Percentiles rank a stretch among this genome's conserved stretches.
These are phyloP conservation scores for Actias luna DNA, from an alignment of 2,888 invertebrate species.

Conservation along the genomic window DNA sequence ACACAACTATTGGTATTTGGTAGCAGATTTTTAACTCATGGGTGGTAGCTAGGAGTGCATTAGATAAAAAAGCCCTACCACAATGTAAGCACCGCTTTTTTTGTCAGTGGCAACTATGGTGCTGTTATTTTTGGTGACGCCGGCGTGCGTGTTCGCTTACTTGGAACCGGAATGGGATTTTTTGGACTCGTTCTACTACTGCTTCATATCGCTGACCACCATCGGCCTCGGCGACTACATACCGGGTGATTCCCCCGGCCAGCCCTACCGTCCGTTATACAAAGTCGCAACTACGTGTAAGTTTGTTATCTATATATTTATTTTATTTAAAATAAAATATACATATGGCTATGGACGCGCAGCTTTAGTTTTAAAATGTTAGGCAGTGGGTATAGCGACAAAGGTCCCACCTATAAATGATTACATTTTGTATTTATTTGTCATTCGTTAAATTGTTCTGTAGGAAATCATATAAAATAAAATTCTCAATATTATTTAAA, in stretches of 20 bases:
- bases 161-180: conserved; percentile 92
- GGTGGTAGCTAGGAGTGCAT: too few species aligned
- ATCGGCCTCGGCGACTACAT: conserved; percentile 95
- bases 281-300: conserved; percentile 91
- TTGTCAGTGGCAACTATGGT: conserved; percentile 76
- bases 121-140: conserved; percentile 86
- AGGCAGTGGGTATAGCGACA: too few species aligned
- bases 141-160: conserved; percentile 87
- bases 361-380: too few species aligned
- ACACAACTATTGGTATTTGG: too few species aligned
- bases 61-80: too few species aligned
- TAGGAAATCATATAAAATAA: too few species aligned
- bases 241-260: conserved; percentile 89
- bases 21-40: background rate
- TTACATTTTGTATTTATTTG: too few species aligned
- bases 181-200: conserved; percentile 94
- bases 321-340: background rate
- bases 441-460: too few species aligned
- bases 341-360: too few species aligned
- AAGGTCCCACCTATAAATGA: too few species aligned
- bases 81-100: too few species aligned
- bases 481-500: too few species aligned
- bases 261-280: conserved; percentile 89
- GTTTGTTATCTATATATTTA: conserved; percentile 34
- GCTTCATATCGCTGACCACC: conserved; percentile 94